These are phyloP conservation scores for Phymorhynchus buccinoides DNA, from an alignment of 1,140 invertebrate species.

Conservation along the genomic window DNA sequence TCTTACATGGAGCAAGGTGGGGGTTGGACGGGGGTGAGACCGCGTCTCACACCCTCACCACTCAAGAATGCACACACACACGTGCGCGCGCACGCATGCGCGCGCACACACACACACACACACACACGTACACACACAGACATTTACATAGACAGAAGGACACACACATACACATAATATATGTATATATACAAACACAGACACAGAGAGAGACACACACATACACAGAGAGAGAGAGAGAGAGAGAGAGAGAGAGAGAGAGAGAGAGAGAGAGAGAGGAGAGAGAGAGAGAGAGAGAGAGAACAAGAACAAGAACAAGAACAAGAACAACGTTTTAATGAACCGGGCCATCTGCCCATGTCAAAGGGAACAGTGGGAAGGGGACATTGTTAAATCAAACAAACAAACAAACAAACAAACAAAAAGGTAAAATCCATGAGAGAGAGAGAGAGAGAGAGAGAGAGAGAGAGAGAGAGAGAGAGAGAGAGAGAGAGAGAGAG, in stretches of 20 bases:
- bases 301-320: too few relatives aligned
- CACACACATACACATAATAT: not conserved
- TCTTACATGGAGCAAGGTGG: conserved; percentile 51
- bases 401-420: too few relatives aligned
- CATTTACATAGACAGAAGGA: not conserved
- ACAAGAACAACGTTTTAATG: too few relatives aligned
- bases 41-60: not conserved
- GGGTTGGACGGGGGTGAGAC: too few relatives aligned
- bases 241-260: not conserved
- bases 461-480: not conserved
- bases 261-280: not conserved
- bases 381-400: too few relatives aligned
- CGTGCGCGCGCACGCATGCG: not conserved
- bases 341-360: too few relatives aligned
- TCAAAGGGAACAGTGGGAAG: too few relatives aligned
- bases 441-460: not conserved
- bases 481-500: not conserved
- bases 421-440: too few relatives aligned
- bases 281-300: too few relatives aligned
- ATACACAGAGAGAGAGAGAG: not conserved
- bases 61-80: not conserved
- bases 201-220: not conserved
- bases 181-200: not conserved
- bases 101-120: conserved; percentile 2
- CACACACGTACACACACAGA: not conserved